phyloP scores from a whole-genome alignment of 2,888 invertebrate genomes.

The Drosophila macrospina region DNA sequence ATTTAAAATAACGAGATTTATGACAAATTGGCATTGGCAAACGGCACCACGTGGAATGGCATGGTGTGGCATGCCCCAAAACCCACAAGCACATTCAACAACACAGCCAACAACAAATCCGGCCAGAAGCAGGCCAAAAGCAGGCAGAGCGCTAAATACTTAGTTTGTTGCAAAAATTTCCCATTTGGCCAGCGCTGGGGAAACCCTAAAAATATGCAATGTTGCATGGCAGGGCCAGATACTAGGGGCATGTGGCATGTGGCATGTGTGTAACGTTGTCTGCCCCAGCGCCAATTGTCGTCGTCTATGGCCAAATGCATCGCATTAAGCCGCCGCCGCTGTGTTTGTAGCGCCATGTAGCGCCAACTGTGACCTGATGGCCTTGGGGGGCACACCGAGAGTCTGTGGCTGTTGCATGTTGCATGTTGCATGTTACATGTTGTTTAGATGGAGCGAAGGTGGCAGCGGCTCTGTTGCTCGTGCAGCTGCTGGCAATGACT shows the following conservation, averaged over 20 bases:
- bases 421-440: not conserved
- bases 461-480: constrained; percentile 2
- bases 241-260: constrained; percentile 13
- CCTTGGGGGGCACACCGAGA: constrained; percentile 43
- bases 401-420: constrained; percentile 17
- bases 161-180: constrained; percentile 54
- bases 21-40: constrained; percentile 74
- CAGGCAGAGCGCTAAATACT: constrained; percentile 65
- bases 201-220: constrained; percentile 76
- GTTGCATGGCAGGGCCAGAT: not conserved
- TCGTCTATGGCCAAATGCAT: constrained; percentile 39
- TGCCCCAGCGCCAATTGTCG: constrained; percentile 44
- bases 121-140: constrained; percentile 32
- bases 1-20: constrained; percentile 79
- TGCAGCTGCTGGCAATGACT: constrained; percentile 76
- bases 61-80: constrained; percentile 12
- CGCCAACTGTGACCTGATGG: constrained; percentile 76
- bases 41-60: constrained; percentile 2
- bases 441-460: not conserved
- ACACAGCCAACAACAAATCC: constrained; percentile 7
- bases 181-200: constrained; percentile 12
- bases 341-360: constrained; percentile 57
- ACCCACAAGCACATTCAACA: not conserved
- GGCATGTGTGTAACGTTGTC: constrained; percentile 30
- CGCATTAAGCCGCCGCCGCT: constrained; percentile 47